Conservation (phyloP, 2,113 vertebrate species). For the Mixornis gularis region DNA sequence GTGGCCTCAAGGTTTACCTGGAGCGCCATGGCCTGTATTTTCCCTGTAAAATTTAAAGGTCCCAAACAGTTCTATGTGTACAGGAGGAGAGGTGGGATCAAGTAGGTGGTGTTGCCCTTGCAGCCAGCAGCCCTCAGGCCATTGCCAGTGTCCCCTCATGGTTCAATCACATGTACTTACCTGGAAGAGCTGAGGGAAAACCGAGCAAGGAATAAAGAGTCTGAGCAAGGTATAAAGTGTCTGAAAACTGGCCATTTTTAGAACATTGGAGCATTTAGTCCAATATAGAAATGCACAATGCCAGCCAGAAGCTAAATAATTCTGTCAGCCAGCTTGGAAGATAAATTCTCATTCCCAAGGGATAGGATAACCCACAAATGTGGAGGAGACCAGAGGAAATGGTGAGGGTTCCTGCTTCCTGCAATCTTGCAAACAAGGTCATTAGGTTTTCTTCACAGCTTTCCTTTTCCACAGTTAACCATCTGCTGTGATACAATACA, state of each 20-base stretch:
- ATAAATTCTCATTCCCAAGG: background rate
- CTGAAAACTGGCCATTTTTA: background rate
- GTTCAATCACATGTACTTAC: fast-evolving
- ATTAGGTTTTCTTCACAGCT: background rate
- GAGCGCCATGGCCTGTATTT: background rate
- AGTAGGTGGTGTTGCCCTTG: background rate
- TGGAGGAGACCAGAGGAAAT: background rate
- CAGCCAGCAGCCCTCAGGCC: background rate
- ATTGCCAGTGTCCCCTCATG: background rate
- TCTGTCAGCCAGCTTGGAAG: background rate
- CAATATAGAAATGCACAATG: background rate
- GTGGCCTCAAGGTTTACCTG: background rate
- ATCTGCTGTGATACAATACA: background rate
- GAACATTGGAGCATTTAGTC: background rate
- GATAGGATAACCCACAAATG: background rate
- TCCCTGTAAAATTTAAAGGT: background rate
- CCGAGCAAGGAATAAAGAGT: background rate
- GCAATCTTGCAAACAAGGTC: background rate
- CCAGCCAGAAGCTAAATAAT: background rate
- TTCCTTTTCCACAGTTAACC: background rate
- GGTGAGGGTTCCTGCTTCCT: background rate
- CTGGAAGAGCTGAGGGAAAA: background rate
- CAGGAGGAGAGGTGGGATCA: background rate
- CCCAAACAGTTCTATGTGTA: fast-evolving
- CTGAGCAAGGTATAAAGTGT: background rate